Evolutionary conservation across 2,888 invertebrate species (phyloP).

Genomic region (Polia nebulosa): DNA sequence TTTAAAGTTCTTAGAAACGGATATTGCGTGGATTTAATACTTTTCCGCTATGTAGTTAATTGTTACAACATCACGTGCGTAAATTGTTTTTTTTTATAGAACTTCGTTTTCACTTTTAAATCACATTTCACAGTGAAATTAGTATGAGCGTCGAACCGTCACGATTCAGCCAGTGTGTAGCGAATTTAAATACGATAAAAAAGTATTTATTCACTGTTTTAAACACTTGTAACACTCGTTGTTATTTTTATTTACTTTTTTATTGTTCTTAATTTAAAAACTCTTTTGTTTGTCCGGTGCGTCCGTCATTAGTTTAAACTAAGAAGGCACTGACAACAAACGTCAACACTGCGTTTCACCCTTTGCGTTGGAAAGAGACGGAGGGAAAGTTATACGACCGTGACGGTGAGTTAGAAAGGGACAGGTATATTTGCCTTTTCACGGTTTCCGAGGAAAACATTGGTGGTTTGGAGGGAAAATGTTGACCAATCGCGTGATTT

Average conservation of each 20-base stretch:
- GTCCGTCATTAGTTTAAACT: constrained; percentile 86
- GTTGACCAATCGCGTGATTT: constrained; percentile 77
- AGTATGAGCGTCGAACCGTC: constrained; percentile 72
- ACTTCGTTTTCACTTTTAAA: constrained; percentile 68
- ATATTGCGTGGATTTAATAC: constrained; percentile 23
- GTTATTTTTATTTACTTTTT: constrained; percentile 32
- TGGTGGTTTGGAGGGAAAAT: constrained; percentile 74
- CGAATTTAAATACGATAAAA: constrained; percentile 56
- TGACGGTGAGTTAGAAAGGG: constrained; percentile 70
- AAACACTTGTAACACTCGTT: constrained; percentile 44
- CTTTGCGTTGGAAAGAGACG: constrained; percentile 80
- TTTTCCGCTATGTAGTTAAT: constrained; percentile 49
- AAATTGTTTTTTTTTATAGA: constrained; percentile 51
- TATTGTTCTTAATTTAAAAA: constrained; percentile 63
- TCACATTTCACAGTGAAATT: constrained; percentile 74
- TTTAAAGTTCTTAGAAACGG: constrained; percentile 16
- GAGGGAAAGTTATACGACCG: constrained; percentile 35
- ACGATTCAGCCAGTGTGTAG: constrained; percentile 46
- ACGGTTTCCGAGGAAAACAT: constrained; percentile 81
- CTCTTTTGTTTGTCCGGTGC: constrained; percentile 72
- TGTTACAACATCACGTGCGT: constrained; percentile 47
- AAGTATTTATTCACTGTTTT: constrained; percentile 39
- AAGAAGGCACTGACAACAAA: constrained; percentile 84
- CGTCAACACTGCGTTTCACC: constrained; percentile 76
- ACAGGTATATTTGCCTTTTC: constrained; percentile 77